Evolutionary conservation across 2,888 invertebrate species (phyloP).

Genomic region (Panorpa germanica): DNA sequence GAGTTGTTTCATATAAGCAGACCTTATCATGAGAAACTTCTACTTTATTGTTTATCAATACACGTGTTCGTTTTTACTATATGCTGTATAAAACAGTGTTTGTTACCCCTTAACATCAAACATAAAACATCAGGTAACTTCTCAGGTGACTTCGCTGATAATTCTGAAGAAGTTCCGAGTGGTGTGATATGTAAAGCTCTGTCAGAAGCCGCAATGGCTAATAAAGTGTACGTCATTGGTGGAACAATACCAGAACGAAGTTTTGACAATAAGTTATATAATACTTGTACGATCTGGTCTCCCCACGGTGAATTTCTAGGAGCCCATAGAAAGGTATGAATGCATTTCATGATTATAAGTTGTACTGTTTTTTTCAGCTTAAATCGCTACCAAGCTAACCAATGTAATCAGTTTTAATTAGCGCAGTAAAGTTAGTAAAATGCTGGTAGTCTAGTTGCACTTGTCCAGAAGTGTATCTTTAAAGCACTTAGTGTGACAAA

Average conservation of each 20-base stretch:
- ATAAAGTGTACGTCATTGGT: constrained; percentile 64
- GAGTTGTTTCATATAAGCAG: too few species aligned
- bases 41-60: too few species aligned
- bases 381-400: background rate
- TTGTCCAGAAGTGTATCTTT: too few species aligned
- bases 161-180: constrained; percentile 67
- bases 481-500: too few species aligned
- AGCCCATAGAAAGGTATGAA: constrained; percentile 58
- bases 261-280: constrained; percentile 41
- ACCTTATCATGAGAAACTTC: too few species aligned
- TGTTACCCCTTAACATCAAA: too few species aligned
- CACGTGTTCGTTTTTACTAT: too few species aligned
- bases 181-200: constrained; percentile 57
- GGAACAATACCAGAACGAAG: constrained; percentile 73
- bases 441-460: background rate
- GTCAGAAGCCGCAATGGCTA: constrained; percentile 54
- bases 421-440: constrained; percentile 4
- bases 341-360: background rate
- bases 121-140: too few species aligned
- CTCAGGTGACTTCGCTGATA: constrained; percentile 67
- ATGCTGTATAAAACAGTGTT: too few species aligned
- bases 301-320: constrained; percentile 58
- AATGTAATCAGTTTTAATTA: background rate
- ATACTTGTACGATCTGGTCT: constrained; percentile 79
- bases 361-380: too few species aligned